phyloP scores from a whole-genome alignment of 2,797 vertebrate genomes.

The Kryptopterus vitreolus region DNA sequence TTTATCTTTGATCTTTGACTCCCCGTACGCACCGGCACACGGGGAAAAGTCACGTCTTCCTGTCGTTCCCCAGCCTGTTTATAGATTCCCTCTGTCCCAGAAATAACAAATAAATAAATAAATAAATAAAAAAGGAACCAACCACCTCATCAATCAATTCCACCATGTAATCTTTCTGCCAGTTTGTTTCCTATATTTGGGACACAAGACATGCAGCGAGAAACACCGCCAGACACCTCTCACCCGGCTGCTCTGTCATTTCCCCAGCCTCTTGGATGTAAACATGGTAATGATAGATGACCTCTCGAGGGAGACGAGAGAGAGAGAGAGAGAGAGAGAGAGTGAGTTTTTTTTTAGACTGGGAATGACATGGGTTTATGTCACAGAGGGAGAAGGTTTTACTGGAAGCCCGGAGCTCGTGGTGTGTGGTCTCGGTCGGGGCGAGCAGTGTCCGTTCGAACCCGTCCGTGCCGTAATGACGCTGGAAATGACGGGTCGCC shows the following conservation, averaged over 20 bases:
- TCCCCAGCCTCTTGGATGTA: conserved; percentile 37
- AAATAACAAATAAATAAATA: too few relatives aligned
- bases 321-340: neutral
- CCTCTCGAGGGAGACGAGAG: neutral
- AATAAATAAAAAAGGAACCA: conserved; percentile 6
- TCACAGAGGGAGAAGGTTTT: conserved; percentile 9
- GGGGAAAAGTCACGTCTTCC: too few relatives aligned
- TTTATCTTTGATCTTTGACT: too few relatives aligned
- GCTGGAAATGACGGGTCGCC: conserved; percentile 14
- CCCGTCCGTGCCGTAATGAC: conserved; percentile 1
- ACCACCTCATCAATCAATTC: conserved; percentile 18
- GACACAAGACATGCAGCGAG: neutral
- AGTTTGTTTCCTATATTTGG: conserved; percentile 21
- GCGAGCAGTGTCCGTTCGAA: neutral
- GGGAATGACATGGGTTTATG: conserved; percentile 32
- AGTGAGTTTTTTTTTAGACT: conserved; percentile 23
- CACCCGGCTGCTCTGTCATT: conserved; percentile 38
- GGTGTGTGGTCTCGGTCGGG: conserved; percentile 19
- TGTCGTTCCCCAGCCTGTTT: neutral
- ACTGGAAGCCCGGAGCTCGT: conserved; percentile 25
- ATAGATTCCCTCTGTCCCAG: conserved; percentile 3
- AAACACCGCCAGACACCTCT: conserved; percentile 40
- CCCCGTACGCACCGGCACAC: too few relatives aligned
- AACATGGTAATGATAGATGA: conserved; percentile 47
- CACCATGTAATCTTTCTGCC: conserved; percentile 20